These are phyloP conservation scores for Mycteria americana DNA, from an alignment of 2,797 vertebrate species.

Conservation along the genomic window DNA sequence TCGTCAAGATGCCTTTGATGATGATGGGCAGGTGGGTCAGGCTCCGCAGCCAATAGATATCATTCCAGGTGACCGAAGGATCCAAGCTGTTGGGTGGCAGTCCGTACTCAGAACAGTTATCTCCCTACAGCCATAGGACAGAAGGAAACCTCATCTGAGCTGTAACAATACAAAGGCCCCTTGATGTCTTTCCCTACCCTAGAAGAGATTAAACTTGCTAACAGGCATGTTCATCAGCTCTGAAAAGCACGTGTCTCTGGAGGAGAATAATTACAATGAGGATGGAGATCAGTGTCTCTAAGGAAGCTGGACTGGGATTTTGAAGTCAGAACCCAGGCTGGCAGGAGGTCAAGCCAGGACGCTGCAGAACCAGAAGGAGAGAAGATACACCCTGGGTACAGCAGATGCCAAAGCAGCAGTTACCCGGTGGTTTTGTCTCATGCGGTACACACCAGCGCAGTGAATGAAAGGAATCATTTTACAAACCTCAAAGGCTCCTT, in stretches of 20 bases:
- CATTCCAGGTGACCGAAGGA: slow-evolving; percentile 89
- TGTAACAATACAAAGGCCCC: not conserved
- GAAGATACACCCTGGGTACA: not conserved
- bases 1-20: slow-evolving; percentile 95
- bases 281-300: not conserved
- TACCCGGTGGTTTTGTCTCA: not conserved
- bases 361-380: not conserved
- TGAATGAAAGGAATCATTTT: not conserved
- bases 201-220: not conserved
- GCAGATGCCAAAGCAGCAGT: not conserved
- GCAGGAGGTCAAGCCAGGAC: not conserved
- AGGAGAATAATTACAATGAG: not conserved
- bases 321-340: not conserved
- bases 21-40: slow-evolving; percentile 89
- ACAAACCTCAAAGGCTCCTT: slow-evolving; percentile 83
- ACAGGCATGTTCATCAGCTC: not conserved
- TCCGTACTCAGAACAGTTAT: slow-evolving; percentile 69
- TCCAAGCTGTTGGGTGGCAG: slow-evolving; percentile 82
- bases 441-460: not conserved
- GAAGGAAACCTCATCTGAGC: not conserved
- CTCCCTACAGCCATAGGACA: slow-evolving; percentile 66
- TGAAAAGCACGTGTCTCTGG: not conserved
- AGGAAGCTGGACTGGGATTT: not conserved
- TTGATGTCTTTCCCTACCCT: not conserved
- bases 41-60: slow-evolving; percentile 87